Base-by-base conservation (phyloP, 2,797 vertebrate genomes). In the Galaxias olidus region DNA sequence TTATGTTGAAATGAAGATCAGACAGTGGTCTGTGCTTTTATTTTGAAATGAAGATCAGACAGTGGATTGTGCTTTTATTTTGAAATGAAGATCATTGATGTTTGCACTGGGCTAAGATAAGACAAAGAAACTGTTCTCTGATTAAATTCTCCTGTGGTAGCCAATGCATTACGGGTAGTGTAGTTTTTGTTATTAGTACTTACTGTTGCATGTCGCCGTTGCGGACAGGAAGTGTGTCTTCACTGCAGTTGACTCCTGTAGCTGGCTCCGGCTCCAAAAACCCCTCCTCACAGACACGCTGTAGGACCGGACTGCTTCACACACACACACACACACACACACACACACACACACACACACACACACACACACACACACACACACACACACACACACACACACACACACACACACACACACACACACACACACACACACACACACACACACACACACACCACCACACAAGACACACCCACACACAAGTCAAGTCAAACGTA, bases 131-230 rank as follows among this genome's bases (percentile, higher is more conserved):
- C 30, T 30, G 3, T 30, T 3, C 30, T 30, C 30, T 30, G 30
- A 30, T 6, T 30, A 2, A 30, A 30, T 30, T 3, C 6, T 2
- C 30, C 30, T 30, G 30, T 30, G 2, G 30, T 2, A 30, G 30
- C 30, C 30, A 2, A 3, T 30, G 44, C 17, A 58, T 15, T 60
- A 30, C 61, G 19, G n/a, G 51, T 44, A 42, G 12, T 41, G 53
- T 57, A 30, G 61, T 11, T 61, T 53, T 44, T 8, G 42, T 51
- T 2, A 46, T 67, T 6, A 30, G 9, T 71, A 85, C 90, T 10
- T 88, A 92, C 91, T 86, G 86, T 71, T 85, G 84, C 63, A 72
- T 20, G 68, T 85, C 82, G n/a, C 78, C 82, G 17, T 88, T 87
- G 54, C 73, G 76, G 15, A 70, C 77, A 62, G 87, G 84, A 50